Evolutionary conservation across 23 tunicate species (phyloP).

Genomic region (Halocynthia aurantium): DNA sequence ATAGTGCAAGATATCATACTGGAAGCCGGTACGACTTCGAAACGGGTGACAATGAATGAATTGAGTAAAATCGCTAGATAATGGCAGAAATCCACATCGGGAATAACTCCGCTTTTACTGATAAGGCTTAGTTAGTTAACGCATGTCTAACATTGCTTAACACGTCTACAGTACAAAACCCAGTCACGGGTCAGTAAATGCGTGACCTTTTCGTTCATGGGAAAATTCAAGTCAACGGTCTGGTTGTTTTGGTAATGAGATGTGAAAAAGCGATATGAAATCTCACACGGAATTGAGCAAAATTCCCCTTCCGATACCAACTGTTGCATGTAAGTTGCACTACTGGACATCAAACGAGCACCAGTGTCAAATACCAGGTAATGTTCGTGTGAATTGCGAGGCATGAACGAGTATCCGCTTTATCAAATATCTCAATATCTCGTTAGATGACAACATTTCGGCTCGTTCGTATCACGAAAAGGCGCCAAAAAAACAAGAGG

Average conservation of each 20-base stretch:
- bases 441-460: slow-evolving; percentile 6
- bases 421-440: neutral
- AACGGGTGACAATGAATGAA: too few species aligned
- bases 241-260: neutral
- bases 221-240: neutral
- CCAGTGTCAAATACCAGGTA: slow-evolving; percentile 26
- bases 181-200: too few species aligned
- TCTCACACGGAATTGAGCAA: neutral
- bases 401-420: neutral
- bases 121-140: too few species aligned
- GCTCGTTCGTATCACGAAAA: slow-evolving; percentile 18
- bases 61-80: too few species aligned
- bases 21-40: too few species aligned
- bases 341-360: slow-evolving; percentile 20
- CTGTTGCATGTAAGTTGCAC: slow-evolving; percentile 11
- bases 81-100: too few species aligned
- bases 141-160: too few species aligned
- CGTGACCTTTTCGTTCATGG: too few species aligned
- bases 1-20: too few species aligned
- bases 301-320: neutral
- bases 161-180: too few species aligned
- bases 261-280: neutral
- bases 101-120: too few species aligned
- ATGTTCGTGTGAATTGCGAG: neutral
- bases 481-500: slow-evolving; percentile 11